These are phyloP conservation scores for Busseola fusca DNA, from an alignment of 2,888 invertebrate species.

Conservation along the genomic window DNA sequence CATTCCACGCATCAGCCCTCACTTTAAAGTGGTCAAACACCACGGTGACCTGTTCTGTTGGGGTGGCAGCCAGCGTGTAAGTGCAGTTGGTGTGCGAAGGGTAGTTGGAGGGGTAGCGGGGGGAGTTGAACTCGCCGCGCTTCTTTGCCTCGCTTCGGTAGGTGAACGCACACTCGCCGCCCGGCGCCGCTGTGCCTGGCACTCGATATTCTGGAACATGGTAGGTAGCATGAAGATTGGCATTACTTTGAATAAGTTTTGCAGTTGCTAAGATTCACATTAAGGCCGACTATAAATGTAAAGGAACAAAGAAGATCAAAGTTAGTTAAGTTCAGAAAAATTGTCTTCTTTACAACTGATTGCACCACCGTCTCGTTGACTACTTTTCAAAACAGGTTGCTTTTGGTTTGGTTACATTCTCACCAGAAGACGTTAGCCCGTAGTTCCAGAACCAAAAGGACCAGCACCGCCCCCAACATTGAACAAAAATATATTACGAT, in stretches of 20 bases:
- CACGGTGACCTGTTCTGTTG: conserved; percentile 96
- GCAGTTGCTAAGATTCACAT: not conserved
- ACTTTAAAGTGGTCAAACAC: conserved; percentile 98
- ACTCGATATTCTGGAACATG: conserved; percentile 94
- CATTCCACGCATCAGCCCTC: conserved; percentile 93
- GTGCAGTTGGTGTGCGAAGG: conserved; percentile 98
- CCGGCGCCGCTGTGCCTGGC: conserved; percentile 97
- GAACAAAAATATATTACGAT: not conserved
- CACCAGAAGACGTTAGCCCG: not conserved
- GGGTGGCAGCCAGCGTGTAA: conserved; percentile 95
- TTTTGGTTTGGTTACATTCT: not conserved
- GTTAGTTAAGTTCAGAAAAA: not conserved
- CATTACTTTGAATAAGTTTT: not conserved
- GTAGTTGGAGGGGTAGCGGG: conserved; percentile 98
- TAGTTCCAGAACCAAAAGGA: no score
- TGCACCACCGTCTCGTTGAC: not conserved
- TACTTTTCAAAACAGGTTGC: not conserved
- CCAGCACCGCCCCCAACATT: not conserved
- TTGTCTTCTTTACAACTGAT: no score
- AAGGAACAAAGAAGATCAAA: no score
- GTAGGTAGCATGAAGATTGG: not conserved
- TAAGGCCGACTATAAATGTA: not conserved
- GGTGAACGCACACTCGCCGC: conserved; percentile 96
- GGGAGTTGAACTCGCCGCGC: conserved; percentile 97
- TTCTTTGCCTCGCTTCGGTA: conserved; percentile 96